Base-by-base conservation (phyloP, 2,888 invertebrate species). In the Yponomeuta malinellus region DNA sequence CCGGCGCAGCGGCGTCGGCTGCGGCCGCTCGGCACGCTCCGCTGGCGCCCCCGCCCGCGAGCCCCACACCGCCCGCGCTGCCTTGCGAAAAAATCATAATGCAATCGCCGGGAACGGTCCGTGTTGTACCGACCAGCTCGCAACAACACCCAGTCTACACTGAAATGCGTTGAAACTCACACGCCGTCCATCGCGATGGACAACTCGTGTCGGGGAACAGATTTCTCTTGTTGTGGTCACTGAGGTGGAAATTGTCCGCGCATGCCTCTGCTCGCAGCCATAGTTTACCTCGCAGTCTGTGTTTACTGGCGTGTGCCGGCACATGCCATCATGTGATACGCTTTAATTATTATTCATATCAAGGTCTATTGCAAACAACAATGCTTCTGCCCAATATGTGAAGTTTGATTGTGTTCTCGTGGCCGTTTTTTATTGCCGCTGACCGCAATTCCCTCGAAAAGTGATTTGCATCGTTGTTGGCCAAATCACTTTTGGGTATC, bases 31-130 rank as follows among this genome's bases (percentile, higher is more conserved):
- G 85, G 87, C 89, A 90, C 90, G 90, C 83, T 90, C 83, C 85
- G 89, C 85, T 89, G 90, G 79, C 85, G 79, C 81, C 79, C 76
- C 82, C 81, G 73, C 79, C 82, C 81, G 84, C 87, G 81, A 86
- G 67, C 71, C 74, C 73, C 75, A 72, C 77, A 73, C 81, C 87
- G 15, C 84, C 89, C 87, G 85, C 85, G 84, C 86, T 87, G 90
- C 90, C 90, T 91, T 90, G 91, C 90, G 90, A 90, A 91, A 88
- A 88, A 90, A 90, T 87, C 87, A 90, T 90, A 90, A 90, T 90
- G 92, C 92, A 91, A 91, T 89, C 88, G 90, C 86, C 90, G 86
- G 90, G 90, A 43, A 89, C 90, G 89, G 90, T 80, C 86, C 89
- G 88, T 83, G 90, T 90, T 89, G 90, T 89, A 90, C 90, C 83